These are phyloP conservation scores for Sus scrofa DNA, from an alignment of 2,113 vertebrate genomes.

Conservation along the genomic window DNA sequence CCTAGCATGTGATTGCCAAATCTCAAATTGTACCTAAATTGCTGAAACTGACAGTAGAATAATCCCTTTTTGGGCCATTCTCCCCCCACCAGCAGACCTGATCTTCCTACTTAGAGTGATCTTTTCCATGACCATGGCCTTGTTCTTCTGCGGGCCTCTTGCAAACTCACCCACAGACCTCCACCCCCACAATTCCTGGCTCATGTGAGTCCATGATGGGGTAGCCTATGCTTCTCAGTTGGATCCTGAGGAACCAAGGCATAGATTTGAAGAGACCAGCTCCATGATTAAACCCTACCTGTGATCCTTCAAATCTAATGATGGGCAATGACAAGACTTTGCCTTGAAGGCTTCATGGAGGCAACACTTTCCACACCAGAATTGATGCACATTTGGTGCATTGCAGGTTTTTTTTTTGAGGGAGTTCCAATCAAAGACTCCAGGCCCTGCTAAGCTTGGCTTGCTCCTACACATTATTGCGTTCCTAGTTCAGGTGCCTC, in stretches of 20 bases:
- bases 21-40: background rate
- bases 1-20: background rate
- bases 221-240: background rate
- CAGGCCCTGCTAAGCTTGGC: background rate
- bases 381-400: background rate
- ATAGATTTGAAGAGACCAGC: background rate
- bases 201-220: background rate
- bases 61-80: background rate
- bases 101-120: background rate
- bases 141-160: background rate
- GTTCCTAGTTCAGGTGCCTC: background rate
- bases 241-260: background rate
- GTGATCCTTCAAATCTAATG: background rate
- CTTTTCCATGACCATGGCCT: background rate
- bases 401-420: background rate
- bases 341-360: background rate
- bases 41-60: background rate
- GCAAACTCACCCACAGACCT: background rate
- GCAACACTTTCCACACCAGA: background rate
- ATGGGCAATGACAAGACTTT: background rate
- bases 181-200: background rate
- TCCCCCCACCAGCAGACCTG: background rate
- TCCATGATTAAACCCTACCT: background rate
- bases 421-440: background rate
- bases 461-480: background rate